These are phyloP conservation scores for Mercenaria mercenaria DNA, from an alignment of 1,140 invertebrate species.

Conservation along the genomic window DNA sequence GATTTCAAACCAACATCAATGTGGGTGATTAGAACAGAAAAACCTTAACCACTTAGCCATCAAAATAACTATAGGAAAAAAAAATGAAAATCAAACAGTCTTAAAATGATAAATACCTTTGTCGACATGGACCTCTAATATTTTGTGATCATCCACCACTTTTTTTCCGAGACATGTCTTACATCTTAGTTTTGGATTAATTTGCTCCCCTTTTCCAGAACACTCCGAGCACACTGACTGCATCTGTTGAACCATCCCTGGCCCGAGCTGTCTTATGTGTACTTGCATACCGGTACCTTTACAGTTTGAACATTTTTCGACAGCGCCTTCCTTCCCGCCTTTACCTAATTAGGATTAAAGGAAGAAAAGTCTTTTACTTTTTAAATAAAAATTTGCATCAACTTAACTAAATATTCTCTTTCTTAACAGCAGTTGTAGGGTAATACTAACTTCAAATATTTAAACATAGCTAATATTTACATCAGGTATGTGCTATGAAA, in stretches of 20 bases:
- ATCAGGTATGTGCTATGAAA: no score
- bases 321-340: slow-evolving; percentile 96
- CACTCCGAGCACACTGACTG: slow-evolving; percentile 96
- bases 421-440: no score
- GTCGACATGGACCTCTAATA: slow-evolving; percentile 99
- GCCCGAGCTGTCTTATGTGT: slow-evolving; percentile 96
- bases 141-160: slow-evolving; percentile 96
- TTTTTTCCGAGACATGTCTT: slow-evolving; percentile 97
- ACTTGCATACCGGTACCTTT: slow-evolving; percentile 96
- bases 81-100: no score
- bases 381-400: no score
- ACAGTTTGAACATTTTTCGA: slow-evolving; percentile 95
- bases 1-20: no score
- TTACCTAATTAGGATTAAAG: slow-evolving; percentile 83
- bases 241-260: slow-evolving; percentile 98
- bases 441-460: no score
- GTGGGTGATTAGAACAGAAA: no score
- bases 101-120: slow-evolving; percentile 89
- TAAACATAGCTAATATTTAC: no score
- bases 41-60: no score
- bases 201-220: slow-evolving; percentile 94
- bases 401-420: no score
- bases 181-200: slow-evolving; percentile 96
- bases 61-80: no score
- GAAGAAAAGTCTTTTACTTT: no score